Conservation (phyloP, 2,113 vertebrate genomes). For the Abramis brama region DNA sequence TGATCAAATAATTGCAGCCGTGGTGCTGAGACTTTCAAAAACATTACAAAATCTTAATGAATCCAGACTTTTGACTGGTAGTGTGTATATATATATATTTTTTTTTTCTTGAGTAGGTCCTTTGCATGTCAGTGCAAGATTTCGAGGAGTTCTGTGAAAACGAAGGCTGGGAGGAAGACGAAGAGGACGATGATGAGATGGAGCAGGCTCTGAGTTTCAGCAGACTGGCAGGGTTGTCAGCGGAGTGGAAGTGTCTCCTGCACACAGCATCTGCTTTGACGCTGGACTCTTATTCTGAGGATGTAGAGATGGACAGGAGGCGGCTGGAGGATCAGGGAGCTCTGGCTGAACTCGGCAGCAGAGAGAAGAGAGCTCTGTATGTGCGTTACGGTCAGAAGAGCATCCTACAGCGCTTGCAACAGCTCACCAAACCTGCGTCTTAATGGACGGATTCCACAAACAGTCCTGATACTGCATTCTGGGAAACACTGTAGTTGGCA, state of each 20-base stretch:
- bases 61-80: no score
- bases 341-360: conserved; percentile 69
- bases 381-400: conserved; percentile 89
- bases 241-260: conserved; percentile 81
- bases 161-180: conserved; percentile 80
- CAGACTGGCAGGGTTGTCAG: conserved; percentile 75
- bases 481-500: not conserved
- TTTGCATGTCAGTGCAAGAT: conserved; percentile 86
- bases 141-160: conserved; percentile 84
- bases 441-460: not conserved
- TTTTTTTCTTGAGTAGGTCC: conserved; percentile 73
- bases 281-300: conserved; percentile 73
- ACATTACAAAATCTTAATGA: no score
- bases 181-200: conserved; percentile 71
- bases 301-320: conserved; percentile 72
- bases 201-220: conserved; percentile 72
- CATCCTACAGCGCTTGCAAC: conserved; percentile 82
- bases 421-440: conserved; percentile 67
- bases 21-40: no score
- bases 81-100: no score
- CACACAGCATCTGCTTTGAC: conserved; percentile 76
- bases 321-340: conserved; percentile 71
- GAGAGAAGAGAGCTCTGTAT: conserved; percentile 84
- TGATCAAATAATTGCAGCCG: no score
- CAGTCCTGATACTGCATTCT: not conserved